Evolutionary conservation across 1,140 invertebrate species (phyloP), one percentile per base, ranked within the genome.

Genomic region (Drosophila gunungcola): DNA sequence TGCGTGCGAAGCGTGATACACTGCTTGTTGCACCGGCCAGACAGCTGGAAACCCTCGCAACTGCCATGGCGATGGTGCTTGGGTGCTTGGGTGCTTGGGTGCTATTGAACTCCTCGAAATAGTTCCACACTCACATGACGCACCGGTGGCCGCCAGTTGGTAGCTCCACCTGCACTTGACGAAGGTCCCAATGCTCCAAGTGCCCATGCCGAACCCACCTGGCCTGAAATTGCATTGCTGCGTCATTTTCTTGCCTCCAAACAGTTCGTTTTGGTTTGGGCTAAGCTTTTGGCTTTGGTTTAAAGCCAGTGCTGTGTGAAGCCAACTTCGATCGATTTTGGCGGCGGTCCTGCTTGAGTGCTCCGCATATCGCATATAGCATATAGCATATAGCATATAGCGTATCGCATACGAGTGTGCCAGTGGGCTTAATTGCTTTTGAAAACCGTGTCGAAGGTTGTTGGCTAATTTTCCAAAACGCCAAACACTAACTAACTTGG

Each of bases 281-380:
- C 0, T 25, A 52, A 9, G 29, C 16, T 36, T 45, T 36, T n/a
- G 41, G 16, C 16, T 62, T 45, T 43, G n/a, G 29, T 27, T 56
- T 38, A 13, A 32, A 13, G 56, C 16, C 41, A 39, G 42, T 46
- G 11, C 54, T 32, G 13, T 57, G 21, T 21, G 38, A 21, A 21
- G 16, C 16, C 16, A 21, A 21, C 16, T 67, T n/a, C 7, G 61
- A 36, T 62, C 43, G 54, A 68, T 48, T 52, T 77, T 61, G 72
- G 65, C 70, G 45, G 48, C 78, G 58, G 83, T 89, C 84, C 84
- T 89, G 84, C 85, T 84, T 89, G 68, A 88, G 80, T 88, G 84
- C 63, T 29, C 67, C 48, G 7, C 55, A 21, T 21, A 21, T 21
- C 16, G 16, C 16, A 21, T 21, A 21, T 21, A 0, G 16, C 16